Evolutionary conservation across 35 echinoderm and acorn worm species (phyloP), one percentile per base, ranked within the genome.

Genomic region (Lytechinus pictus): DNA sequence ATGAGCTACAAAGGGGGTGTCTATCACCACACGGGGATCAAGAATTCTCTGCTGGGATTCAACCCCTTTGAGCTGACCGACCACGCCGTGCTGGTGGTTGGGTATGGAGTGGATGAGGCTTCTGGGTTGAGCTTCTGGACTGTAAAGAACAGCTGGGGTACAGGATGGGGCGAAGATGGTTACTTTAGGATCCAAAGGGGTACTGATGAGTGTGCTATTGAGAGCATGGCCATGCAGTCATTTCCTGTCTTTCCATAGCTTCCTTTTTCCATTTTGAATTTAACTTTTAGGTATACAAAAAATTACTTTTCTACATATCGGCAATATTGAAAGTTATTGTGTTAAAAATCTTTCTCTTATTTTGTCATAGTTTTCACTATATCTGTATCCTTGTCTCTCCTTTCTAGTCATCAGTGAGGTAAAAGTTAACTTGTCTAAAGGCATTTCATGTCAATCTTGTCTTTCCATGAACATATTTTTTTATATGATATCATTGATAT

Each of bases 141-240:
- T 24, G 98, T 99, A 6, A 97, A 99, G 54, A 99, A 99, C 92
- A 99, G 98, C 95, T 99, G 98, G 98, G 97, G 98, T 21, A n/a
- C 27, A 4, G 51, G 27, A 9, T 99, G 98, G 98, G 98, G 98
- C 54, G 98, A 99, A 87, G 72, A 95, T 9, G 98, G 98, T 9
- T 99, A 97, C 93, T 99, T 99, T 86, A 87, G 96, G 9, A 99
- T 99, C 53, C 21, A 95, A 51, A 56, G 98, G 61, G 96, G 97
- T 52, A 96, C 92, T 1, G 98, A 99, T 95, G 98, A 99, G 53
- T 95, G 95, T 87, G 96, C 93, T 16, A 97, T 99, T 90, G 98
- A 99, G 91, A 97, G 98, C 92, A 95, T 99, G 55, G 98, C 98
- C 9, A 66, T 99, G 4, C 95, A 99, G 87, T 96, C 97, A 1